Conservation (phyloP, 2,888 invertebrate genomes). For the Petrolisthes manimaculis region DNA sequence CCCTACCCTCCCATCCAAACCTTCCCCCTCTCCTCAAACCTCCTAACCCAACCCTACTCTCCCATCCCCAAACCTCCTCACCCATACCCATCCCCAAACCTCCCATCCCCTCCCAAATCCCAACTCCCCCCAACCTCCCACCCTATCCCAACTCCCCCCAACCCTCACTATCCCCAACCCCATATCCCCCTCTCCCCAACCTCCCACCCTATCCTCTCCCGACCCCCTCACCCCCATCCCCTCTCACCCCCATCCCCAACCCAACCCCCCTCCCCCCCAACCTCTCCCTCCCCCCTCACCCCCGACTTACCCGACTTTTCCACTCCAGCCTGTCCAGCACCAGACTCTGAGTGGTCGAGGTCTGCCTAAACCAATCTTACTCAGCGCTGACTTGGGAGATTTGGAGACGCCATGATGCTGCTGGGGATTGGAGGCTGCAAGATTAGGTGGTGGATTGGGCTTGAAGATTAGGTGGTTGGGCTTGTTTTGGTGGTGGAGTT, state of each 20-base stretch:
- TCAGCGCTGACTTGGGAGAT: slow-evolving; percentile 57
- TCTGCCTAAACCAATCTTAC: slow-evolving; percentile 54
- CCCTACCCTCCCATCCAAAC: slow-evolving; percentile 7
- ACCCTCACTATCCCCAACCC: background rate
- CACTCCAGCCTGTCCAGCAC: slow-evolving; percentile 60
- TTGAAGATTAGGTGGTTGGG: too few species aligned
- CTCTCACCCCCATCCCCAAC: background rate
- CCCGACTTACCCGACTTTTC: slow-evolving; percentile 62
- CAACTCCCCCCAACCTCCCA: background rate
- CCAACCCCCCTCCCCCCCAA: background rate
- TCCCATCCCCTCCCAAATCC: background rate
- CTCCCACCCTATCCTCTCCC: background rate
- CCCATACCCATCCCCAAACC: background rate
- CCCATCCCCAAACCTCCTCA: background rate
- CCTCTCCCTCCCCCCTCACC: too few species aligned
- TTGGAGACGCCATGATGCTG: too few species aligned
- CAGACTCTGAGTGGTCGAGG: slow-evolving; percentile 58
- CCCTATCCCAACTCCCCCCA: background rate
- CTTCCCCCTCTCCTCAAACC: background rate
- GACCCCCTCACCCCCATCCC: background rate
- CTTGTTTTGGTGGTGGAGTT: too few species aligned
- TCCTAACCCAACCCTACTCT: background rate
- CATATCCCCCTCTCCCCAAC: background rate
- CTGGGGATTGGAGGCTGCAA: too few species aligned
- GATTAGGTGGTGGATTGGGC: too few species aligned